Percentiles rank a stretch among this genome's conserved stretches.
These are phyloP conservation scores for Ciconia stormi DNA, from an alignment of 2,113 vertebrate genomes.

Conservation along the genomic window DNA sequence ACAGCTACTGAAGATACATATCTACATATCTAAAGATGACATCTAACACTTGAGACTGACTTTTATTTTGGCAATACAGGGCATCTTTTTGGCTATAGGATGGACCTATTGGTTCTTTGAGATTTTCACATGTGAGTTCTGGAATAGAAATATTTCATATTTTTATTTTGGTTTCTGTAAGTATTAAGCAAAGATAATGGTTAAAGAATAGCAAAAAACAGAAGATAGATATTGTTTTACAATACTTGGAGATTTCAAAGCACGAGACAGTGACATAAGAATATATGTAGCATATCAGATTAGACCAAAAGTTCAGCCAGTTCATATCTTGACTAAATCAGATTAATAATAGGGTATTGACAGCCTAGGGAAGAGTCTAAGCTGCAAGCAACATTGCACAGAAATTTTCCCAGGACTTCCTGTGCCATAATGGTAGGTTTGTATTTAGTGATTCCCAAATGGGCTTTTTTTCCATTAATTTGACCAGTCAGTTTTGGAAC, in stretches of 20 bases:
- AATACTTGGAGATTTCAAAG: background rate
- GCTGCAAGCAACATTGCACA: background rate
- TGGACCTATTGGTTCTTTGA: background rate
- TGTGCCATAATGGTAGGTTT: background rate
- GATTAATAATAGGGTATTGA: background rate
- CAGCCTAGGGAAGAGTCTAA: background rate
- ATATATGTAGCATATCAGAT: background rate
- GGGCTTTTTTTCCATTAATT: background rate
- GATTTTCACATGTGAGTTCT: background rate
- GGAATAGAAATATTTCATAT: background rate
- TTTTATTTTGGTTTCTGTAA: background rate
- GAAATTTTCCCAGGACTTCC: background rate
- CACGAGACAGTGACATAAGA: background rate
- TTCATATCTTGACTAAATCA: background rate
- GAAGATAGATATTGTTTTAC: background rate
- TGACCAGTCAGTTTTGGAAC: background rate
- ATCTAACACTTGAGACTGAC: background rate
- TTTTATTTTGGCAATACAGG: fast-evolving
- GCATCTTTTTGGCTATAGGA: background rate
- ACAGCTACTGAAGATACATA: background rate
- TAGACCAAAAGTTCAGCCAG: background rate
- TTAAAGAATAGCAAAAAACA: background rate
- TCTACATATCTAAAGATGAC: background rate
- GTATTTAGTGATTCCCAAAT: background rate
- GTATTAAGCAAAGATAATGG: background rate